Percentiles rank a stretch among this genome's conserved stretches.
Evolutionary conservation across 2,888 invertebrate species (phyloP).

Genomic region (Macrosiphum euphorbiae): DNA sequence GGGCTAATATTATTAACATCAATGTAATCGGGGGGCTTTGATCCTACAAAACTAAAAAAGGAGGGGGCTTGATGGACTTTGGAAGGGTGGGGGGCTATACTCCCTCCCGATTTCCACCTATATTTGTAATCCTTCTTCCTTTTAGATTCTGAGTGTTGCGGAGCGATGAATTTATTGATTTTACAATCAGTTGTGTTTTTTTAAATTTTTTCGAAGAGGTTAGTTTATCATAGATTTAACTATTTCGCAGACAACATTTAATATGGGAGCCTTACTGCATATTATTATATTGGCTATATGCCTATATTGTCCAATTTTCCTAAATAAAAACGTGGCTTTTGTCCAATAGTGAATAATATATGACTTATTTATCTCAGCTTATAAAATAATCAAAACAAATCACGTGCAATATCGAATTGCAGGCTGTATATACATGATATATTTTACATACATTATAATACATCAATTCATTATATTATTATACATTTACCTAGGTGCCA

Average conservation of each 20-base stretch:
- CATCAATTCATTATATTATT: neutral
- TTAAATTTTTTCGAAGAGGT: neutral
- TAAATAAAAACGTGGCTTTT: neutral
- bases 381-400: neutral
- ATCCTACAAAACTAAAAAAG: too few species aligned
- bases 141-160: too few species aligned
- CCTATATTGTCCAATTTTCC: neutral
- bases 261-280: neutral
- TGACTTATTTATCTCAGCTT: neutral
- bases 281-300: neutral
- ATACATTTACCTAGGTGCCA: neutral
- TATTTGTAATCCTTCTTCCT: too few species aligned
- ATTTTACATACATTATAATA: neutral
- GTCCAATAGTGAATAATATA: neutral
- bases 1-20: too few species aligned
- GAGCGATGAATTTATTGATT: too few species aligned
- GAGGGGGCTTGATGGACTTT: too few species aligned
- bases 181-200: too few species aligned
- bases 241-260: neutral
- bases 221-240: neutral
- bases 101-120: too few species aligned
- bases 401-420: neutral
- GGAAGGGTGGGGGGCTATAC: too few species aligned
- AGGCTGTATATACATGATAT: neutral
- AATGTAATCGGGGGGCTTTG: too few species aligned